Conservation (phyloP, 2,888 invertebrate species). For the Endotricha flammealis region DNA sequence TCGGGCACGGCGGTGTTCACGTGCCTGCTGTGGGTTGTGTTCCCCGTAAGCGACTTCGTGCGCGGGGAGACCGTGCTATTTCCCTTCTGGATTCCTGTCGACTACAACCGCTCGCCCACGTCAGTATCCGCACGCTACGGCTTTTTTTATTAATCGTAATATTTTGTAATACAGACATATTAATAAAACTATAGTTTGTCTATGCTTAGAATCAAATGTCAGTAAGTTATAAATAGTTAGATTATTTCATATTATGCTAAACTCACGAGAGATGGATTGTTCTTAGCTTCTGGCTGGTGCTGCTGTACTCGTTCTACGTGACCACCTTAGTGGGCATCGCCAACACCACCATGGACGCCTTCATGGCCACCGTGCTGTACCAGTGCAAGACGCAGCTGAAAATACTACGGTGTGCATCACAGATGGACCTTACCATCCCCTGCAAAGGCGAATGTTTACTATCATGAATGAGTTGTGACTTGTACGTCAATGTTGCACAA, state of each 20-base stretch:
- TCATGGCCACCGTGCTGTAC: conserved; percentile 55
- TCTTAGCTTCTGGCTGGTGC: conserved; percentile 43
- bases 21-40: conserved; percentile 26
- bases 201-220: too few relatives aligned
- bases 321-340: conserved; percentile 64
- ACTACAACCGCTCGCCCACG: conserved; percentile 22
- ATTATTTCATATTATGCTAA: too few relatives aligned
- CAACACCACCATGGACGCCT: conserved; percentile 71
- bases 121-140: conserved; percentile 20
- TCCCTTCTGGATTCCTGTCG: conserved; percentile 24
- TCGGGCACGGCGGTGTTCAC: conserved; percentile 22
- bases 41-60: conserved; percentile 19
- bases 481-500: too few relatives aligned
- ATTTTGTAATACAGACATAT: too few relatives aligned
- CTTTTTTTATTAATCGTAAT: too few relatives aligned
- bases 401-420: conserved; percentile 49
- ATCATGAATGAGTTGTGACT: too few relatives aligned
- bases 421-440: too few relatives aligned
- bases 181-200: too few relatives aligned
- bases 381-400: conserved; percentile 56
- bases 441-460: too few relatives aligned
- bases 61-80: conserved; percentile 18
- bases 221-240: too few relatives aligned
- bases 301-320: conserved; percentile 58
- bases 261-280: too few relatives aligned